Conservation (phyloP, 1,140 invertebrate genomes). For the Telenomus remus region DNA sequence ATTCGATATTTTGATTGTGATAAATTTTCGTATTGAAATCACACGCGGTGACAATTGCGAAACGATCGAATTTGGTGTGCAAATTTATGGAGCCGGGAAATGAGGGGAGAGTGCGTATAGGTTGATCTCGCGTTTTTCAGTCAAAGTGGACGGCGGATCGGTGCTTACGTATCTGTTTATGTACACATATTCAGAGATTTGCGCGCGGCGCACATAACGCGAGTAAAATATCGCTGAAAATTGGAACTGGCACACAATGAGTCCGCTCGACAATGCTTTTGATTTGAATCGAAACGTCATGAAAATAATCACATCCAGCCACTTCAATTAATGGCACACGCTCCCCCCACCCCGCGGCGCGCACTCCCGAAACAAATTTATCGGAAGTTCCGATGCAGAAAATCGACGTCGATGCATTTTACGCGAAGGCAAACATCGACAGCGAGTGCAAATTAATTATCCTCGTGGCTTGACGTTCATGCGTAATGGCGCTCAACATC, state of each 20-base stretch:
- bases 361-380: slow-evolving; percentile 56
- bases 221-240: slow-evolving; percentile 66
- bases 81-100: no score
- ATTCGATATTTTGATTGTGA: no score
- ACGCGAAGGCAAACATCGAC: slow-evolving; percentile 53
- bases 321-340: slow-evolving; percentile 61
- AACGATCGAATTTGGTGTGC: no score
- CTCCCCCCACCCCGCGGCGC: neutral
- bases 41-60: no score
- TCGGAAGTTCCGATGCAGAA: slow-evolving; percentile 56
- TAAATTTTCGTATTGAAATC: no score
- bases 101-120: no score
- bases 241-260: slow-evolving; percentile 66
- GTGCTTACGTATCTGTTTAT: slow-evolving; percentile 46
- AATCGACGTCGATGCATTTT: slow-evolving; percentile 54
- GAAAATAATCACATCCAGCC: slow-evolving; percentile 68
- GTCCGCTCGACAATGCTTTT: slow-evolving; percentile 66
- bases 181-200: slow-evolving; percentile 29
- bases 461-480: slow-evolving; percentile 43
- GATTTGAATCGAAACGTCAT: slow-evolving; percentile 69
- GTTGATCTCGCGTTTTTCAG: no score
- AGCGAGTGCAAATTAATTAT: slow-evolving; percentile 54
- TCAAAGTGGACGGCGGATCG: no score
- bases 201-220: slow-evolving; percentile 15
- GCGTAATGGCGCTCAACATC: slow-evolving; percentile 41